These are phyloP conservation scores for Crocallis elinguaria DNA, from an alignment of 2,888 invertebrate species.

Conservation along the genomic window DNA sequence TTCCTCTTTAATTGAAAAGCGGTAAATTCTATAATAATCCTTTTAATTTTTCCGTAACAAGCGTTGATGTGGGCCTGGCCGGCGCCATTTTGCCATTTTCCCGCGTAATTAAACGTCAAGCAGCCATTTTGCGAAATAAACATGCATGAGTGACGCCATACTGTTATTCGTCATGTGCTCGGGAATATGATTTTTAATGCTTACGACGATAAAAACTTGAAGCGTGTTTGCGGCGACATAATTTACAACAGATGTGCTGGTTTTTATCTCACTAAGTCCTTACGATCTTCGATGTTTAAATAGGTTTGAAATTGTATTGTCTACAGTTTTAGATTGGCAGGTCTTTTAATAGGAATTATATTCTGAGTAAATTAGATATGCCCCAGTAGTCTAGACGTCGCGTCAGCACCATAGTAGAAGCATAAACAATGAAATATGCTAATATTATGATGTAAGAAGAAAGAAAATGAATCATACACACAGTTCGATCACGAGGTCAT, in stretches of 20 bases:
- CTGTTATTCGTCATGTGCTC: conserved; percentile 34
- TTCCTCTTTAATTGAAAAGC: not conserved
- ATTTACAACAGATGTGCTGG: not conserved
- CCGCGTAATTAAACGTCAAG: conserved; percentile 74
- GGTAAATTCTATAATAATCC: not conserved
- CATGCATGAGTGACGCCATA: conserved; percentile 47
- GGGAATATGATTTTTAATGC: conserved; percentile 28
- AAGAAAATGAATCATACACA: conserved; percentile 32
- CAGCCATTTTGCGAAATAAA: conserved; percentile 63
- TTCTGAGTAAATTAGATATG: not conserved
- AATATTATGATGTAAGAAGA: conserved; percentile 29
- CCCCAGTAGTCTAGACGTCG: conserved; percentile 15
- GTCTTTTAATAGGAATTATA: not conserved
- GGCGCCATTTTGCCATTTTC: conserved; percentile 40
- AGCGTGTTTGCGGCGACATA: not conserved
- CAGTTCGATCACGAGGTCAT: conserved; percentile 46
- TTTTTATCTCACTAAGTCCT: conserved; percentile 11
- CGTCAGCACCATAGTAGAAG: conserved; percentile 9
- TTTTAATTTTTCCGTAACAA: conserved; percentile 35
- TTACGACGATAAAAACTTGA: conserved; percentile 4
- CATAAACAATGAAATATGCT: conserved; percentile 21
- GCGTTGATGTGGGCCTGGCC: conserved; percentile 21
- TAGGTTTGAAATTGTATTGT: not conserved
- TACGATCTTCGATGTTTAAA: too few relatives aligned
- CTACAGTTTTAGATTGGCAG: not conserved